Evolutionary conservation across 1,140 invertebrate genomes (phyloP), one percentile per base, ranked within the genome.

Genomic region (Calycopis cecrops): DNA sequence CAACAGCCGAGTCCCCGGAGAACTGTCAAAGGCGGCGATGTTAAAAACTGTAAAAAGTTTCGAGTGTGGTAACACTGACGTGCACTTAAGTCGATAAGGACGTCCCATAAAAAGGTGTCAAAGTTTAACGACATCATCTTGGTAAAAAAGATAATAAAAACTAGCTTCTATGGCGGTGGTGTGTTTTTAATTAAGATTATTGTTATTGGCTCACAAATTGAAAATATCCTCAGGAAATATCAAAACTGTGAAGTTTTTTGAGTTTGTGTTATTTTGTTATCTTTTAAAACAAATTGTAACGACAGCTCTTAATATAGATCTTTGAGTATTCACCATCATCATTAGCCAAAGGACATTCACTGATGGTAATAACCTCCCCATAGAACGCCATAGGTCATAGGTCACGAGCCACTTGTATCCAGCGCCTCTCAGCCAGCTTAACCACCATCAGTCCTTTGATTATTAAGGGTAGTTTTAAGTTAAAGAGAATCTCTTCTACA

Each of bases 131-230:
- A 70, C 66, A 73, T 73, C 62, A 64, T 52, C 57, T 35, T 33
- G 40, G 63, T 69, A 69, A 80, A 76, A 75, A 71, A 56, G 56
- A 65, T 65, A 67, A 16, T 69, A 71, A 71, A 65, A 65, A 37
- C 42, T 50, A 40, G 40, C 57, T 34, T 52, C 56, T 51, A 55
- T 71, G 51, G 55, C 9, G 42, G 49, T 52, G 57, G 68, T 61
- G 21, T 79, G 76, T 79, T 81, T 79, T 68, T 50, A 76, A 81
- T 79, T 79, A 81, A 73, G 59, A 76, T 69, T 62, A 75, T 63
- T 62, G 62, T 69, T 57, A 63, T 55, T 49, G 34, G 55, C 48
- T 59, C 61, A 74, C 74, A 78, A 81, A 76, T 76, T 72, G 67
- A 55, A 70, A 38, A 70, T 78, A 68, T 82, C 76, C 74, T 76